These are phyloP conservation scores for Albula glossodonta DNA, from an alignment of 2,113 vertebrate species.

Conservation along the genomic window DNA sequence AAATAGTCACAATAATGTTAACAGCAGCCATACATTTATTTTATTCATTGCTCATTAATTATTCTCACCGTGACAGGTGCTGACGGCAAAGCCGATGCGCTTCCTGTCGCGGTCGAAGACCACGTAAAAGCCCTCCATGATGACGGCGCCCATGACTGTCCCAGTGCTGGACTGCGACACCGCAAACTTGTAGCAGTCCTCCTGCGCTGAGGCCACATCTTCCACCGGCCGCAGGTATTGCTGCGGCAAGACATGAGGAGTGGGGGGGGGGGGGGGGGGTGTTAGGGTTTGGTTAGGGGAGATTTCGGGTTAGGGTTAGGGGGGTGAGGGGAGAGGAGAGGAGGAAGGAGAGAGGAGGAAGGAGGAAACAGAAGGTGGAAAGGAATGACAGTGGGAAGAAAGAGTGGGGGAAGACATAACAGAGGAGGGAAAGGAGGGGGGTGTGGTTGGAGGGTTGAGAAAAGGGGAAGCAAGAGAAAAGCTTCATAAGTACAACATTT, in stretches of 20 bases:
- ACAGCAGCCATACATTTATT: not conserved
- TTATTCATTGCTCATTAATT: no score
- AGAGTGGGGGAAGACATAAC: no score
- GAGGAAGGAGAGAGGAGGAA: no score
- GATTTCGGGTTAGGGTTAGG: no score
- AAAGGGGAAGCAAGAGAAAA: no score
- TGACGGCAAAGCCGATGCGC: slow-evolving; percentile 93
- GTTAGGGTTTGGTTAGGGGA: no score
- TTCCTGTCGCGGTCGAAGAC: slow-evolving; percentile 90
- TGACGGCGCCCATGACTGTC: slow-evolving; percentile 94
- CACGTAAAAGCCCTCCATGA: slow-evolving; percentile 98
- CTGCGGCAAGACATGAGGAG: slow-evolving; percentile 57
- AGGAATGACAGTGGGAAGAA: no score
- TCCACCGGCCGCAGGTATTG: slow-evolving; percentile 96
- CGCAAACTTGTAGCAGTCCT: slow-evolving; percentile 97
- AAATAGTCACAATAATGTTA: not conserved
- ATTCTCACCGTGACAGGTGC: slow-evolving; percentile 87
- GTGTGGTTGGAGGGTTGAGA: no score
- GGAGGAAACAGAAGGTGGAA: no score
- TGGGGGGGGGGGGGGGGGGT: not conserved
- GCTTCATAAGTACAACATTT: no score
- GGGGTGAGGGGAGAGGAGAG: not conserved
- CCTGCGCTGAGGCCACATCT: slow-evolving; percentile 90
- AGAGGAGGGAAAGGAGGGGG: no score
- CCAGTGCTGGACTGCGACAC: slow-evolving; percentile 96